phyloP scores from a whole-genome alignment of 1,140 invertebrate genomes.

The Dreissena rostriformis region DNA sequence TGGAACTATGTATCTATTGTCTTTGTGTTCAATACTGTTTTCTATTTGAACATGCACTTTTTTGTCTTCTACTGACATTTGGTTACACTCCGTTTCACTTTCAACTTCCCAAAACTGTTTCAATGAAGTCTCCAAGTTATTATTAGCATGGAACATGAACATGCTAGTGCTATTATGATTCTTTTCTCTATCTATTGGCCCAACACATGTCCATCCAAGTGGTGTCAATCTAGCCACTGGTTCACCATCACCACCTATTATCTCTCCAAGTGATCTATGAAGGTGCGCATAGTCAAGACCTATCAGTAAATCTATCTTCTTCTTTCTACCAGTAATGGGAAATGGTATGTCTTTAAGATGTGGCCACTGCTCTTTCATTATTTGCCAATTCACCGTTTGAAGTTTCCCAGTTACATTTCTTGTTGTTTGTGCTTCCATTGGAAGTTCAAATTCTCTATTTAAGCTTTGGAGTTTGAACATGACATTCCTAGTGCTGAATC shows the following conservation, averaged over 20 bases:
- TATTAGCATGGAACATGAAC: not conserved
- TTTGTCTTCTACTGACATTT: not conserved
- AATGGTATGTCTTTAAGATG: slow-evolving; percentile 24
- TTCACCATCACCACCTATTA: not conserved
- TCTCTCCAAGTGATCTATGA: not conserved
- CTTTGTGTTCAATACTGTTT: not conserved
- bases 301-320: slow-evolving; percentile 1
- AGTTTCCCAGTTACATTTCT: slow-evolving; percentile 2
- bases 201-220: slow-evolving; percentile 17
- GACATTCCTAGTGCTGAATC: slow-evolving; percentile 14
- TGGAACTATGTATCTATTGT: slow-evolving; percentile 22
- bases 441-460: not conserved
- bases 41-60: not conserved
- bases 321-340: not conserved
- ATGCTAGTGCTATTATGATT: not conserved
- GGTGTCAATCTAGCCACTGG: slow-evolving; percentile 19
- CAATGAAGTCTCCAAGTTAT: slow-evolving; percentile 6
- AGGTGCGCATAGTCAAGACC: slow-evolving; percentile 6
- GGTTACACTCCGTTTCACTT: not conserved
- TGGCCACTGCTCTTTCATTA: not conserved
- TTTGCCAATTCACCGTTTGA: not conserved
- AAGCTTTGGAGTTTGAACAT: slow-evolving; percentile 9
- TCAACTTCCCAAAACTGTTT: slow-evolving; percentile 45
- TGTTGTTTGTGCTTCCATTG: slow-evolving; percentile 16
- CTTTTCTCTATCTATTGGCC: not conserved